Evolutionary conservation across 2,797 vertebrate species (phyloP).

Genomic region (Acipenser oxyrinchus): DNA sequence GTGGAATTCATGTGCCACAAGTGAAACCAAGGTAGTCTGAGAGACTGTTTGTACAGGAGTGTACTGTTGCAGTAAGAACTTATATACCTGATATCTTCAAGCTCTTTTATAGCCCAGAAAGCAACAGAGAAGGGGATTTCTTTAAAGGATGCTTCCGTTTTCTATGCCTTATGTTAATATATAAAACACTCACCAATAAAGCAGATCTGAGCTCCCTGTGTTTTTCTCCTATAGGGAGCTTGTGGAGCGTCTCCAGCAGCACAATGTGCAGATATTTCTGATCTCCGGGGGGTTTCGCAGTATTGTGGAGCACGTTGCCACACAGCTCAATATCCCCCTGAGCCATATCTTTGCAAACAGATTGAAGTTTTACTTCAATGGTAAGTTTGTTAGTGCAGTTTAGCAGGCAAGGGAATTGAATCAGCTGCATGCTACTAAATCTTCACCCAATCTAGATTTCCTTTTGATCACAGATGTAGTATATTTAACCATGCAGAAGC

Average conservation of each 20-base stretch:
- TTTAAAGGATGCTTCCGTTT: not conserved
- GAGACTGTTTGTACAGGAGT: too few relatives aligned
- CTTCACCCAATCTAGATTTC: too few relatives aligned
- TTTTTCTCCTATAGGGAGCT: conserved; percentile 67
- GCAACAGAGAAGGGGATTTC: not conserved
- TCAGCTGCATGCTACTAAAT: too few relatives aligned
- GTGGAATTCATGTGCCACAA: too few relatives aligned
- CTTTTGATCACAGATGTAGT: too few relatives aligned
- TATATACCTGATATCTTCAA: too few relatives aligned
- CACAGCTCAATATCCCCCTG: conserved; percentile 77
- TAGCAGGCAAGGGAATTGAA: not conserved
- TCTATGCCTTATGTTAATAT: not conserved
- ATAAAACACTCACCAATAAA: not conserved
- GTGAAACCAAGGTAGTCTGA: too few relatives aligned
- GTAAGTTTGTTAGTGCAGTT: conserved; percentile 48
- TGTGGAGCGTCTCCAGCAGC: conserved; percentile 75
- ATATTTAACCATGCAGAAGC: too few relatives aligned
- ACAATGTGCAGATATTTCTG: conserved; percentile 83
- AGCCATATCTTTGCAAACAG: conserved; percentile 85
- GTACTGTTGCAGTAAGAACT: too few relatives aligned
- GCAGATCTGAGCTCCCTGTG: not conserved
- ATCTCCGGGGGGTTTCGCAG: conserved; percentile 91
- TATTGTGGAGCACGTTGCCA: conserved; percentile 87
- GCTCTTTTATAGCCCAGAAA: too few relatives aligned
- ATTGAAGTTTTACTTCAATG: conserved; percentile 95